These are phyloP conservation scores for Synchiropus splendidus DNA, from an alignment of 2,113 vertebrate species.

Conservation along the genomic window DNA sequence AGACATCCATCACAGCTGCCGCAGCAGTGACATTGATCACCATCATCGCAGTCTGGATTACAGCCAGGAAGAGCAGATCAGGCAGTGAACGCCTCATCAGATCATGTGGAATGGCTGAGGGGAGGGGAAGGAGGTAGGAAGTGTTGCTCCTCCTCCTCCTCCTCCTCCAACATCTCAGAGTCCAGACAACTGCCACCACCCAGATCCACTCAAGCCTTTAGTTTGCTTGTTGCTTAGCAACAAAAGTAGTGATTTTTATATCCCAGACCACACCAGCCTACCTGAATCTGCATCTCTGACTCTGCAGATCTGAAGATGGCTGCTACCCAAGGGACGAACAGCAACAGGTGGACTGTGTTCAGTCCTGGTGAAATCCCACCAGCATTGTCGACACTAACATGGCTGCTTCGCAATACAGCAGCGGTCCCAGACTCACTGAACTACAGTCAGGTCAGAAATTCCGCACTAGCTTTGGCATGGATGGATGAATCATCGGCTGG, in stretches of 20 bases:
- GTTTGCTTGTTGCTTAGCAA: constrained; percentile 68
- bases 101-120: constrained; percentile 15
- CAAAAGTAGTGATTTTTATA: constrained; percentile 50
- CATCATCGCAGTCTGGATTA: constrained; percentile 1
- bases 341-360: too few species aligned
- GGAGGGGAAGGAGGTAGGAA: constrained; percentile 25
- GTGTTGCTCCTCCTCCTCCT: constrained; percentile 42
- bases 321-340: too few species aligned
- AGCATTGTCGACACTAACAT: too few species aligned
- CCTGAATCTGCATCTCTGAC: constrained; percentile 58
- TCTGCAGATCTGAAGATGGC: constrained; percentile 8
- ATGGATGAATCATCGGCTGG: too few species aligned
- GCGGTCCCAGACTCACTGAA: too few species aligned
- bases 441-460: too few species aligned
- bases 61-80: constrained; percentile 6
- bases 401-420: too few species aligned
- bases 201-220: constrained; percentile 55
- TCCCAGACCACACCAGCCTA: constrained; percentile 8
- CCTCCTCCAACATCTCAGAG: constrained; percentile 45
- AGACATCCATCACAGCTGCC: constrained; percentile 29
- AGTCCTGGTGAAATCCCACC: too few species aligned
- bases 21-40: constrained; percentile 30
- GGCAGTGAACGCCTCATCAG: constrained; percentile 10
- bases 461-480: too few species aligned
- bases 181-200: constrained; percentile 45